Evolutionary conservation across 1,140 invertebrate genomes (phyloP).

Genomic region (Manduca sexta): DNA sequence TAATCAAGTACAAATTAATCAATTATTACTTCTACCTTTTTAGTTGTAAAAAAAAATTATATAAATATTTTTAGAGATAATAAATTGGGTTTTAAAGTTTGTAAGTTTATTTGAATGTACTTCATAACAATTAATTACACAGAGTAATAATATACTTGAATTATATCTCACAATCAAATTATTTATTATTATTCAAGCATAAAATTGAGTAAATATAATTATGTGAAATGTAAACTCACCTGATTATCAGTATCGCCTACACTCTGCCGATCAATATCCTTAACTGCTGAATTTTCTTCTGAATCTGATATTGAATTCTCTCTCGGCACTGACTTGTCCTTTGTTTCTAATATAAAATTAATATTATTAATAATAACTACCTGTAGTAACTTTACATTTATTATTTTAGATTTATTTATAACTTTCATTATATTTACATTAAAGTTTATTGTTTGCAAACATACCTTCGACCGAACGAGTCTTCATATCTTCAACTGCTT

Average conservation of each 20-base stretch:
- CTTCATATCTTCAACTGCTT: conserved; percentile 72
- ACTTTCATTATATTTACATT: background rate
- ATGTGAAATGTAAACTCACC: conserved; percentile 29
- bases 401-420: background rate
- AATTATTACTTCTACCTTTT: no score
- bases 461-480: conserved; percentile 63
- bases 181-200: no score
- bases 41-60: no score
- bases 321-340: conserved; percentile 57
- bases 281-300: conserved; percentile 65
- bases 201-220: no score
- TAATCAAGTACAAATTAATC: no score
- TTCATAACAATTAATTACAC: no score
- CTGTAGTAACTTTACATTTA: background rate
- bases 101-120: no score
- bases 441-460: no score
- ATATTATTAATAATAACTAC: background rate
- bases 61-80: no score
- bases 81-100: no score
- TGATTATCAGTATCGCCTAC: conserved; percentile 70
- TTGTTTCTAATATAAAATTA: conserved; percentile 42
- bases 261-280: conserved; percentile 64
- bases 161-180: no score
- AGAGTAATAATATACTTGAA: no score
- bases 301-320: conserved; percentile 68